Evolutionary conservation across 2,888 invertebrate genomes (phyloP), one percentile per base, ranked within the genome.

Genomic region (Drosophila nigricruria): DNA sequence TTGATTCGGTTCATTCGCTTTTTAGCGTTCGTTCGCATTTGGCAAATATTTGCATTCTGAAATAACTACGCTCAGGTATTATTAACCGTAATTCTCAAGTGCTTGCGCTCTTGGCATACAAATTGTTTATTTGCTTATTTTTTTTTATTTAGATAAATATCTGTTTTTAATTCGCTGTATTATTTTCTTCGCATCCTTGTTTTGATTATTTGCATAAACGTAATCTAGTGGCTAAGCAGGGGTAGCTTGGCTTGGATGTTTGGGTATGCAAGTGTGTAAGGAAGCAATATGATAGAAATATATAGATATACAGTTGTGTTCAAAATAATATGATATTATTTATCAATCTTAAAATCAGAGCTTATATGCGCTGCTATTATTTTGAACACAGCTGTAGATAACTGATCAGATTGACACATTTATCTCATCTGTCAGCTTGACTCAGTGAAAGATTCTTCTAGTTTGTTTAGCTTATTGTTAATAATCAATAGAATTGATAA

Each of bases 11-110:
- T 75, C 75, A 66, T 66, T 70, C 72, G 68, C 68, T 59, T 69
- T 20, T 43, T 20, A 38, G 57, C 71, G 81, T 85, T 85, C 86
- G 67, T 81, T 83, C 72, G 81, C 81, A 59, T 83, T 70, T 75
- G 65, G 63, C 79, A 77, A 81, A 79, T 73, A 78, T 79, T 78
- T 81, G 77, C 82, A 79, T 78, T 73, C 53, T 18, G 47, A 74
- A 78, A 78, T 70, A 81, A 88, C 81, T 85, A 82, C 73, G 66
- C 43, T 59, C 57, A 69, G 72, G 64, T 82, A 73, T 79, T 81
- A 79, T 81, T 73, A 77, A 82, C 74, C 69, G 80, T 66, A 79
- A 73, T 74, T 70, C 64, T 40, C 40, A 69, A 77, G 50, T 74
- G 61, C 43, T 54, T 32, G 9, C 59, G 64, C 61, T 58, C 25